A percentile compares a stretch with the other conserved stretches of the same genome.
These are phyloP conservation scores for Orthosia gothica DNA, from an alignment of 2,888 invertebrate genomes.

Conservation along the genomic window DNA sequence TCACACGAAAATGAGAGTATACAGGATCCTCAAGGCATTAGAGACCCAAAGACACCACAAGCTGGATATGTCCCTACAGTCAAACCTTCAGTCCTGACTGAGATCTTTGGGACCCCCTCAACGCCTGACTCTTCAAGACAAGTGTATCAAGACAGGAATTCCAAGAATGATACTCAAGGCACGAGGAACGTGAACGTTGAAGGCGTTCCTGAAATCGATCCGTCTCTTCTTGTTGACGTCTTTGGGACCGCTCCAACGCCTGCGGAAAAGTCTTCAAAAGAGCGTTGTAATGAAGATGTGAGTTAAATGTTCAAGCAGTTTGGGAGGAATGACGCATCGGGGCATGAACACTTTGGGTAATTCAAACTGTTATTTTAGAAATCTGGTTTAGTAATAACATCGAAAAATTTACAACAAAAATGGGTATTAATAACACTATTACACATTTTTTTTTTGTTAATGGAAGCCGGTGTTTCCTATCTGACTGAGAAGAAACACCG, in stretches of 20 bases:
- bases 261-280: conserved; percentile 5
- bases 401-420: too few species aligned
- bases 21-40: not conserved
- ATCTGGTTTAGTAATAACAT: not conserved
- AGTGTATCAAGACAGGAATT: conserved; percentile 72
- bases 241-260: conserved; percentile 74
- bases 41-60: too few species aligned
- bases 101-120: conserved; percentile 75
- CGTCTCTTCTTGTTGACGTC: conserved; percentile 64
- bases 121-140: not conserved
- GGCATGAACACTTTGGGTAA: conserved; percentile 24
- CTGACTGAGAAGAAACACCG: too few species aligned
- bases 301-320: conserved; percentile 50
- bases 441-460: too few species aligned
- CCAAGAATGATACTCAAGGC: not conserved
- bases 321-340: not conserved
- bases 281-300: conserved; percentile 71
- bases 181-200: not conserved
- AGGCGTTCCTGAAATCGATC: conserved; percentile 10
- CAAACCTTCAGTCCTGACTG: conserved; percentile 53
- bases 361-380: not conserved
- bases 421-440: too few species aligned
- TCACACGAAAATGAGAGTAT: not conserved
- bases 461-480: too few species aligned
- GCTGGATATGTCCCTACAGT: not conserved